Conservation (phyloP, 2,113 vertebrate species). For the Nerophis lumbriciformis region DNA sequence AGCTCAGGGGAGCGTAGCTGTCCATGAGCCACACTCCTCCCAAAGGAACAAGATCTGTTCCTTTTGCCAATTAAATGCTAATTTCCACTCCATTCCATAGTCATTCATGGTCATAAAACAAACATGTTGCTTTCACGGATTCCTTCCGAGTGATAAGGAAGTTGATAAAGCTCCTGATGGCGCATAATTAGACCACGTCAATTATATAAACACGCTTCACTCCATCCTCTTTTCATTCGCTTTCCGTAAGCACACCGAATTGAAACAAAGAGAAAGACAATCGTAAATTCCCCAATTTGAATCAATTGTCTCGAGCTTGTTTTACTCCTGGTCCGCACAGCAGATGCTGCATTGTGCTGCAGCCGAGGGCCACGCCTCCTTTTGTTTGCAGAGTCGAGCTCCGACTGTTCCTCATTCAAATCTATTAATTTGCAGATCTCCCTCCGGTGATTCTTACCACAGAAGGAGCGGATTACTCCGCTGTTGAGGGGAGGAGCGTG, state of each 20-base stretch:
- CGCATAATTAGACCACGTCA: slow-evolving; percentile 42
- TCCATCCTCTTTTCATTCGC: slow-evolving; percentile 39
- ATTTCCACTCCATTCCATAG: slow-evolving; percentile 40
- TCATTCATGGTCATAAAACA: slow-evolving; percentile 36
- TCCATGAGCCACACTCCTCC: slow-evolving; percentile 30
- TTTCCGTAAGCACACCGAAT: slow-evolving; percentile 29
- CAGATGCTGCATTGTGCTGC: background rate
- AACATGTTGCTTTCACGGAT: slow-evolving; percentile 46
- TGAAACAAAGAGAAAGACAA: slow-evolving; percentile 2
- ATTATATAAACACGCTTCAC: slow-evolving; percentile 38
- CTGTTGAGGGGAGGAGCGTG: slow-evolving; percentile 75
- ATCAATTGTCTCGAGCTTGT: background rate
- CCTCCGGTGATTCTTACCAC: slow-evolving; percentile 83
- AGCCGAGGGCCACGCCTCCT: background rate
- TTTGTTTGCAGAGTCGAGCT: background rate
- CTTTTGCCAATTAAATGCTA: slow-evolving; percentile 59
- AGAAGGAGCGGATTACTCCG: slow-evolving; percentile 76
- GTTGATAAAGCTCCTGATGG: slow-evolving; percentile 57
- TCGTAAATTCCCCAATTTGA: slow-evolving; percentile 6
- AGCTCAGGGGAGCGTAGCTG: slow-evolving; percentile 20
- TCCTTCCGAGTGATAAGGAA: slow-evolving; percentile 44
- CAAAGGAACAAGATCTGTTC: slow-evolving; percentile 28
- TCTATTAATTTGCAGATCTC: slow-evolving; percentile 71
- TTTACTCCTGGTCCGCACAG: background rate
- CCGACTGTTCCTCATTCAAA: slow-evolving; percentile 1